Percentiles rank a stretch among this genome's conserved stretches.
Conservation (phyloP, 2,797 vertebrate genomes). For the Pitangus sulphuratus region DNA sequence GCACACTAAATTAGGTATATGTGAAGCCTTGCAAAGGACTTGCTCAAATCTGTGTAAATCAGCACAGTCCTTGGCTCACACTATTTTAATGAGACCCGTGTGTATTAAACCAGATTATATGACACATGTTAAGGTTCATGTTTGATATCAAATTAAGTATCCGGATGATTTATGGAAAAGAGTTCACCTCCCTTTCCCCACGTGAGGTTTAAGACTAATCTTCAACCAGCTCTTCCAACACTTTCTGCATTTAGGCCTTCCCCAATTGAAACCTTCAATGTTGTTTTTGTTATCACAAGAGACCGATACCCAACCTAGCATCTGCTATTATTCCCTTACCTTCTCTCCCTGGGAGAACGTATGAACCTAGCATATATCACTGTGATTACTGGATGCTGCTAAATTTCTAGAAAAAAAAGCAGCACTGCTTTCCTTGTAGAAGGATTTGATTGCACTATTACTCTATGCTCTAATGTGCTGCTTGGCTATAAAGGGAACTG, state of each 20-base stretch:
- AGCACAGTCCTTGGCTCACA: slow-evolving; percentile 74
- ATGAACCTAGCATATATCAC: slow-evolving; percentile 51
- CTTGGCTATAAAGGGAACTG: slow-evolving; percentile 54
- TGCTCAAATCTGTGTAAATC: slow-evolving; percentile 68
- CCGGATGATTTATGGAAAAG: slow-evolving; percentile 77
- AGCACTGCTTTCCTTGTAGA: slow-evolving; percentile 17
- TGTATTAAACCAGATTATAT: slow-evolving; percentile 78
- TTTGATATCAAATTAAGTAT: slow-evolving; percentile 82
- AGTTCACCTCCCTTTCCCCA: slow-evolving; percentile 65
- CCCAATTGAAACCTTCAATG: slow-evolving; percentile 56
- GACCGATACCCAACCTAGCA: slow-evolving; percentile 71
- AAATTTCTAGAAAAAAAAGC: slow-evolving; percentile 57
- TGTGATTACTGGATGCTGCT: slow-evolving; percentile 58
- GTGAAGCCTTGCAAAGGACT: slow-evolving; percentile 31
- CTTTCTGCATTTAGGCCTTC: slow-evolving; percentile 66
- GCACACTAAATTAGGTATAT: background rate
- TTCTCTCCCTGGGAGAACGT: slow-evolving; percentile 50
- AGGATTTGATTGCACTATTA: slow-evolving; percentile 59
- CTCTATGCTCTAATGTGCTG: slow-evolving; percentile 37
- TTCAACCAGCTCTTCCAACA: slow-evolving; percentile 76
- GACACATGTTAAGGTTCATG: slow-evolving; percentile 76
- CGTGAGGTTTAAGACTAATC: slow-evolving; percentile 74
- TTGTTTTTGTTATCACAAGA: slow-evolving; percentile 74
- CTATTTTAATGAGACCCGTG: slow-evolving; percentile 76
- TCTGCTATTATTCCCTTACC: slow-evolving; percentile 69